phyloP scores from a whole-genome alignment of 2,113 vertebrate genomes.

The Syngnathus typhle region DNA sequence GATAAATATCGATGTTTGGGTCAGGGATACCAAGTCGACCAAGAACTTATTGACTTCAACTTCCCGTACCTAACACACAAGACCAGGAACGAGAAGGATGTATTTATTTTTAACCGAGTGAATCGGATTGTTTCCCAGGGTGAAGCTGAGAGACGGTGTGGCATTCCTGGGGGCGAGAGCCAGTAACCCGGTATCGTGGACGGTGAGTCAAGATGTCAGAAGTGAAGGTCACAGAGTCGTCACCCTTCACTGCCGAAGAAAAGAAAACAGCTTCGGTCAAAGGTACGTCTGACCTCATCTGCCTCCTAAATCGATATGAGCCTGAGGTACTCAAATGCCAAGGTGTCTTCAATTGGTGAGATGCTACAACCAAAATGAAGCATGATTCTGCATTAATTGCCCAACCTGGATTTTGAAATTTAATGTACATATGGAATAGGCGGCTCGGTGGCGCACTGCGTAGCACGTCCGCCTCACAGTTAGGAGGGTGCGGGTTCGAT shows the following conservation, averaged over 20 bases:
- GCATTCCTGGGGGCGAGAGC: slow-evolving; percentile 74
- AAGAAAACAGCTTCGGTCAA: slow-evolving; percentile 59
- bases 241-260: slow-evolving; percentile 82
- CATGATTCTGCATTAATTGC: slow-evolving; percentile 32
- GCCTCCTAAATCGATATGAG: slow-evolving; percentile 7
- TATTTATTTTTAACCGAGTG: background rate
- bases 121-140: slow-evolving; percentile 66
- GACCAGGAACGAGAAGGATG: background rate
- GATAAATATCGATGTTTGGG: no score
- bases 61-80: background rate
- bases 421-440: no score
- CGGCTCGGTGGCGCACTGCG: no score
- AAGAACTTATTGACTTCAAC: background rate
- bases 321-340: slow-evolving; percentile 29
- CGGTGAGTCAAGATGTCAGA: slow-evolving; percentile 75
- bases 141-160: slow-evolving; percentile 85
- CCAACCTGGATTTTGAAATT: background rate
- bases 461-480: no score
- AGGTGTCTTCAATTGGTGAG: background rate
- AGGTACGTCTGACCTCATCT: slow-evolving; percentile 64
- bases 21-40: background rate
- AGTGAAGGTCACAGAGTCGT: slow-evolving; percentile 72
- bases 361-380: background rate
- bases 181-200: slow-evolving; percentile 81
- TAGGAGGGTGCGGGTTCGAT: no score